Conservation (phyloP, 2,888 invertebrate species). For the Tryphoninae sp. region DNA sequence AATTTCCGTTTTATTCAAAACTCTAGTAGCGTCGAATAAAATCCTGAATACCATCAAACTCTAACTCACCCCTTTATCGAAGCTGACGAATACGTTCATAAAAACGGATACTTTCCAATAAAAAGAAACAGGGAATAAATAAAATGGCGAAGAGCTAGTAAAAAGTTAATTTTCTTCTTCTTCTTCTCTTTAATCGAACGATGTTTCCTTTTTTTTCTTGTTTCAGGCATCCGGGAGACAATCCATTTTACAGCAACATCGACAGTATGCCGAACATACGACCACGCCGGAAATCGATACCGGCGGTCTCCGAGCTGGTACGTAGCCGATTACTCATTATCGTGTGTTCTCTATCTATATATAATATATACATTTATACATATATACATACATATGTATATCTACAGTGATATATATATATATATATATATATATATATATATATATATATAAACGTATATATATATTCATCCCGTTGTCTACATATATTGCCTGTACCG, state of each 20-base stretch:
- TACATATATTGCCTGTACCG: slow-evolving; percentile 73
- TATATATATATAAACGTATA: slow-evolving; percentile 21
- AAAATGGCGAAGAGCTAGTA: slow-evolving; percentile 12
- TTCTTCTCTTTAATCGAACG: background rate
- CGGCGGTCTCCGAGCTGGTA: slow-evolving; percentile 99
- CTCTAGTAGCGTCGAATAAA: slow-evolving; percentile 33
- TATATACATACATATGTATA: slow-evolving; percentile 18
- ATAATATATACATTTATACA: slow-evolving; percentile 41
- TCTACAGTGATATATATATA: slow-evolving; percentile 38
- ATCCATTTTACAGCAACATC: slow-evolving; percentile 99
- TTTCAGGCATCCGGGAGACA: slow-evolving; percentile 94
- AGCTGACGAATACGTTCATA: background rate
- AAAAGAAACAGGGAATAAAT: background rate
- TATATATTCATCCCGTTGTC: slow-evolving; percentile 56
- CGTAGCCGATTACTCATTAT: slow-evolving; percentile 83
- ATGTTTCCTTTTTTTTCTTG: slow-evolving; percentile 64
- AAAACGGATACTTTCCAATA: background rate
- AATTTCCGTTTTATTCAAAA: slow-evolving; percentile 53
- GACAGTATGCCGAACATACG: slow-evolving; percentile 99
- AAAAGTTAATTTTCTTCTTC: slow-evolving; percentile 6
- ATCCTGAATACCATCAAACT: slow-evolving; percentile 15
- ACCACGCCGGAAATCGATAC: slow-evolving; percentile 97
- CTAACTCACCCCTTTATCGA: background rate
- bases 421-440: background rate
- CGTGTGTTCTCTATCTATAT: slow-evolving; percentile 51